These are phyloP conservation scores for Thymelicus sylvestris DNA, from an alignment of 2,888 invertebrate genomes.

Conservation along the genomic window DNA sequence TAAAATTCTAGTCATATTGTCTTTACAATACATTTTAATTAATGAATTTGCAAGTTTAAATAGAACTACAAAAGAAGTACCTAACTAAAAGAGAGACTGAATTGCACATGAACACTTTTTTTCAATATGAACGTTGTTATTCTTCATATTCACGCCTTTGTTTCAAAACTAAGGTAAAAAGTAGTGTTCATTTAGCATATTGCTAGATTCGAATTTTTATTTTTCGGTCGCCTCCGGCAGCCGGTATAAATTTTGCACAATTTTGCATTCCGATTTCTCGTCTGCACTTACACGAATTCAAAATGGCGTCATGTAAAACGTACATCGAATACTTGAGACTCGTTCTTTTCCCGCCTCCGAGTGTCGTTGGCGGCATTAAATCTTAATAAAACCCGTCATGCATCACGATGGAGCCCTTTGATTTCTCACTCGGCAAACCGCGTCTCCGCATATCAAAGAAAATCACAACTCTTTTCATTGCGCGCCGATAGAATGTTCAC, in stretches of 20 bases:
- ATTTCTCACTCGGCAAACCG: conserved; percentile 84
- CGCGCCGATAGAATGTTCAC: conserved; percentile 81
- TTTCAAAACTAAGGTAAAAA: conserved; percentile 38
- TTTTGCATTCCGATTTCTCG: conserved; percentile 44
- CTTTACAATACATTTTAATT: conserved; percentile 7
- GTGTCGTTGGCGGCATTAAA: conserved; percentile 84
- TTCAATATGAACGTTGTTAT: conserved; percentile 31
- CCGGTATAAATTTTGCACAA: conserved; percentile 38
- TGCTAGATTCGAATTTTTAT: conserved; percentile 39
- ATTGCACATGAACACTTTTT: conserved; percentile 27
- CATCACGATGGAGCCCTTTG: conserved; percentile 79
- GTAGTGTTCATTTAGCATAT: conserved; percentile 38
- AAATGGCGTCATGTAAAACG: conserved; percentile 81
- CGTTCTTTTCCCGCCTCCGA: conserved; percentile 83
- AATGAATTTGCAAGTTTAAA: conserved; percentile 12
- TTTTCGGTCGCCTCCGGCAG: conserved; percentile 34
- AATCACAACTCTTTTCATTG: conserved; percentile 85
- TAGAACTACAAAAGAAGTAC: conserved; percentile 15
- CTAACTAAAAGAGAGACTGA: conserved; percentile 15
- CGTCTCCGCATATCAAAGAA: conserved; percentile 82
- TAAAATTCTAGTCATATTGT: not conserved
- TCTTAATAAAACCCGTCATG: conserved; percentile 84
- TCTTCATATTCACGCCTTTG: conserved; percentile 36
- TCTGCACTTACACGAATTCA: conserved; percentile 69
- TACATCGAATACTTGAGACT: conserved; percentile 78